Conservation (phyloP, 2,888 invertebrate genomes). For the Drosophila prostipennis region DNA sequence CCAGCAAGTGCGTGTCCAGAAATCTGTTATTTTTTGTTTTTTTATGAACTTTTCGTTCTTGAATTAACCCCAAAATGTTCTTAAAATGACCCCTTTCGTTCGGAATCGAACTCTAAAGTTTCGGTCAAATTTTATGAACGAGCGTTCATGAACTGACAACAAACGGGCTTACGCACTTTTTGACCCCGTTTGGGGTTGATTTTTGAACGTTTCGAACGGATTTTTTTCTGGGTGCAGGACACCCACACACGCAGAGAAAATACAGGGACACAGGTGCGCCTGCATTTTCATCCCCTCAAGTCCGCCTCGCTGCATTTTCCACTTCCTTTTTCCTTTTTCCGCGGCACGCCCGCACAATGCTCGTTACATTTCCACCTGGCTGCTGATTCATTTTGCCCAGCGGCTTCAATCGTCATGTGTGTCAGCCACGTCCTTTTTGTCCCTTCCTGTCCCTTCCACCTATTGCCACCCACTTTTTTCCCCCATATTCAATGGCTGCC, state of each 20-base stretch:
- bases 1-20: no score
- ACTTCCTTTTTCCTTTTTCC: constrained; percentile 16
- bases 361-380: constrained; percentile 53
- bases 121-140: no score
- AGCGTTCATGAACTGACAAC: no score
- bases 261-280: constrained; percentile 22
- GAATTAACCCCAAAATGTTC: no score
- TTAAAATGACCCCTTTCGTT: no score
- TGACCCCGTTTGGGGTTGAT: no score
- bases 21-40: no score
- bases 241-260: background rate
- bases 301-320: constrained; percentile 20
- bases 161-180: no score
- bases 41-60: no score
- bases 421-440: constrained; percentile 23
- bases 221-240: no score
- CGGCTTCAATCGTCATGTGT: constrained; percentile 49
- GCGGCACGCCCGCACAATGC: constrained; percentile 47
- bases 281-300: constrained; percentile 5
- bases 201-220: no score
- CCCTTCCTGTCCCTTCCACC: background rate
- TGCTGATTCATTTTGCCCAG: constrained; percentile 59
- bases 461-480: constrained; percentile 1
- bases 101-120: no score
- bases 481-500: constrained; percentile 28